These are phyloP conservation scores for Stictonetta naevosa DNA, from an alignment of 2,113 vertebrate species.

Conservation along the genomic window DNA sequence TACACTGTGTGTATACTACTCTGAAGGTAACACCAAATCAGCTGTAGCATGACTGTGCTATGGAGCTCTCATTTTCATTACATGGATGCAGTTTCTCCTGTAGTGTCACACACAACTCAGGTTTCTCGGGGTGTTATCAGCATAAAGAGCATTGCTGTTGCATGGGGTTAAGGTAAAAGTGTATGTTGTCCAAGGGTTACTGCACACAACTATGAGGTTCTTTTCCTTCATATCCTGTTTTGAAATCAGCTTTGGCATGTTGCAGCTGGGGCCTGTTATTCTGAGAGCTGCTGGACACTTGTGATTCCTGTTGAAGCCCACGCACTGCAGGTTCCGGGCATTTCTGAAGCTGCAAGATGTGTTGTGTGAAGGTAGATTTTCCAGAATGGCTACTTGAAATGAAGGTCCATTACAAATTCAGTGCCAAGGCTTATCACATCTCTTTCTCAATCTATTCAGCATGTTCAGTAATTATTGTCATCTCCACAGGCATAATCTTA, in stretches of 20 bases:
- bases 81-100: neutral
- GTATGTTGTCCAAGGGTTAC: neutral
- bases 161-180: neutral
- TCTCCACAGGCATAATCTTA: neutral
- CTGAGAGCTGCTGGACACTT: neutral
- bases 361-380: neutral
- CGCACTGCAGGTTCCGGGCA: neutral
- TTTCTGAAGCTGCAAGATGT: neutral
- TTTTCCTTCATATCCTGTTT: neutral
- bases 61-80: neutral
- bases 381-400: neutral
- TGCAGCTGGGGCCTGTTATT: neutral
- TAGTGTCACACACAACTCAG: neutral
- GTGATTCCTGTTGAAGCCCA: neutral
- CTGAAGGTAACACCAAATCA: neutral
- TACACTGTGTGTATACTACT: fast-evolving
- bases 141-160: neutral
- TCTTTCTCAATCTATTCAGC: neutral
- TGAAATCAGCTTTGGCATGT: neutral
- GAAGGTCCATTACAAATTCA: neutral
- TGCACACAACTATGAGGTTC: neutral
- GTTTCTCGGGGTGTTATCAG: neutral
- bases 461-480: neutral
- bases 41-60: neutral
- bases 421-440: neutral